phyloP scores from a whole-genome alignment of 2,888 invertebrate genomes.

The Galerucella calmariensis region DNA sequence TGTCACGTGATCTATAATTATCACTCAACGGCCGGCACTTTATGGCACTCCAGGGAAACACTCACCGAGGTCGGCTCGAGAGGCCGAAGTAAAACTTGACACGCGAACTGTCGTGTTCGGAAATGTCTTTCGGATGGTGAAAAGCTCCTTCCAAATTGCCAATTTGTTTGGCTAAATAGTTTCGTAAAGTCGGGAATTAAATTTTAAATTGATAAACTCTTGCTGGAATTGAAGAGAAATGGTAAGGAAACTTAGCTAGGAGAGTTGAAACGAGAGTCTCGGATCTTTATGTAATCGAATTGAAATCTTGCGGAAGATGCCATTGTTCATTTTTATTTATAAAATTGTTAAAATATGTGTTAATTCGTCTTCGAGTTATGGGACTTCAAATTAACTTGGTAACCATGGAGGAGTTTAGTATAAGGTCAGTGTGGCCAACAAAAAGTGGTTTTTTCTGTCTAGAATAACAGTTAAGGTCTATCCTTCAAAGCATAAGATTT shows the following conservation, averaged over 20 bases:
- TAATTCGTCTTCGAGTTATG: too few species aligned
- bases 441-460: too few species aligned
- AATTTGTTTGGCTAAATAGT: conserved; percentile 44
- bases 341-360: too few species aligned
- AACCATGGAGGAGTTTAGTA: too few species aligned
- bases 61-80: conserved; percentile 42
- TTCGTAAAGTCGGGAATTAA: conserved; percentile 32
- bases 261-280: neutral
- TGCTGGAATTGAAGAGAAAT: conserved; percentile 14
- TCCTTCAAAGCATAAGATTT: too few species aligned
- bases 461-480: too few species aligned
- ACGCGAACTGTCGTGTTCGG: conserved; percentile 54
- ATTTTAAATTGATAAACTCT: conserved; percentile 26
- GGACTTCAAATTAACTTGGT: too few species aligned
- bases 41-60: conserved; percentile 52
- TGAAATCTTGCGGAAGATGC: neutral
- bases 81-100: conserved; percentile 46
- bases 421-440: too few species aligned
- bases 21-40: conserved; percentile 61
- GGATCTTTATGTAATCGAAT: neutral
- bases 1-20: conserved; percentile 65
- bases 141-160: conserved; percentile 47
- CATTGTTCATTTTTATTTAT: too few species aligned
- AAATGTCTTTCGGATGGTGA: conserved; percentile 37
- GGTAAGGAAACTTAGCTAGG: neutral